These are phyloP conservation scores for Drosophila truncata DNA, from an alignment of 1,140 invertebrate genomes.

Conservation along the genomic window DNA sequence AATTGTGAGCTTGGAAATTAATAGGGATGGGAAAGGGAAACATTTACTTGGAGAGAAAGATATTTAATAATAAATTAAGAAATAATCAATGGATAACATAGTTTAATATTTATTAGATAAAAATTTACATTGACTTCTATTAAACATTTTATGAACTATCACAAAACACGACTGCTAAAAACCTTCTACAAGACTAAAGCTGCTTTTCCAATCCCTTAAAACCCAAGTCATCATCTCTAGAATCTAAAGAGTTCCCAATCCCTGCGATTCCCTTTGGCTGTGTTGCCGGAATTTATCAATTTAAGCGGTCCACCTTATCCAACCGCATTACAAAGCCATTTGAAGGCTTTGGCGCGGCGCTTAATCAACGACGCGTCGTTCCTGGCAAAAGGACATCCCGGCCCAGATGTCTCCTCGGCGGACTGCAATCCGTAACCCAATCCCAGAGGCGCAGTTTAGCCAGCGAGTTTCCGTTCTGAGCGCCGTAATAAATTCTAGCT, in stretches of 20 bases:
- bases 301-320: constrained; percentile 37
- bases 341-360: constrained; percentile 44
- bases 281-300: constrained; percentile 43
- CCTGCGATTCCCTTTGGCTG: constrained; percentile 14
- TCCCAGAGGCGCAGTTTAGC: constrained; percentile 78
- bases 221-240: not conserved
- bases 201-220: not conserved
- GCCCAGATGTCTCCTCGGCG: constrained; percentile 38
- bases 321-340: constrained; percentile 55
- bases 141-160: not conserved
- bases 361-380: constrained; percentile 35
- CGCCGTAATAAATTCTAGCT: constrained; percentile 74
- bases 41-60: not conserved
- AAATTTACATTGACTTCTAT: not conserved
- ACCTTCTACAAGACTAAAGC: not conserved
- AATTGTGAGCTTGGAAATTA: not conserved
- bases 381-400: constrained; percentile 46
- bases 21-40: not conserved
- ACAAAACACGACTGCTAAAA: too few relatives aligned
- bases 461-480: constrained; percentile 71
- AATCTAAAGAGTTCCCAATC: constrained; percentile 8
- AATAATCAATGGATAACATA: not conserved
- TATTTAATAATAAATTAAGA: not conserved
- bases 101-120: not conserved
- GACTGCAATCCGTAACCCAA: constrained; percentile 48